These are phyloP conservation scores for Magallana angulata DNA, from an alignment of 1,140 invertebrate species.

Conservation along the genomic window DNA sequence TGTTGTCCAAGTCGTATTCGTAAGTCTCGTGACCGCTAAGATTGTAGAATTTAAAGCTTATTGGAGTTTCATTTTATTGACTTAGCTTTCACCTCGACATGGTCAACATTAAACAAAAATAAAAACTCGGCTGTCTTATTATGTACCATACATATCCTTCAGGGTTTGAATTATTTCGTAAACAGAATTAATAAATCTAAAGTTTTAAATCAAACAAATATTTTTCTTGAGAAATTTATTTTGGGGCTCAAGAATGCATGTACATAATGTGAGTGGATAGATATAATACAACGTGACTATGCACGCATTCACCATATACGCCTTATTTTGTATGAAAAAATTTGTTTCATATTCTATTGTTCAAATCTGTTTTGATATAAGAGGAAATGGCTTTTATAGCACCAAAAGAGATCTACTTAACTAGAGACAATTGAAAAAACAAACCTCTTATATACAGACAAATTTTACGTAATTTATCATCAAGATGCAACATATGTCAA, in stretches of 20 bases:
- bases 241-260: neutral
- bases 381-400: too few species aligned
- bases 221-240: slow-evolving; percentile 38
- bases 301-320: neutral
- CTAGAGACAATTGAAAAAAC: too few species aligned
- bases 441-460: too few species aligned
- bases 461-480: too few species aligned
- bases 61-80: slow-evolving; percentile 36
- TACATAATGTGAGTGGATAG: neutral
- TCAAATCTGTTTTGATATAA: too few species aligned
- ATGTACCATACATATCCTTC: slow-evolving; percentile 34
- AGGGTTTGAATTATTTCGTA: slow-evolving; percentile 40
- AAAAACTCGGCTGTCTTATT: neutral
- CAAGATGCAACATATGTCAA: too few species aligned
- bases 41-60: slow-evolving; percentile 46
- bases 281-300: neutral
- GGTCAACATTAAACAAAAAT: slow-evolving; percentile 36
- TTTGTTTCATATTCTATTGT: neutral
- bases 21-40: slow-evolving; percentile 15
- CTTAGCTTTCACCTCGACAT: slow-evolving; percentile 31
- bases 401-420: too few species aligned
- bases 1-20: slow-evolving; percentile 37
- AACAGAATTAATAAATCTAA: slow-evolving; percentile 41
- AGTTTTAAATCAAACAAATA: slow-evolving; percentile 48
- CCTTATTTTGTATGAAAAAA: neutral